These are phyloP conservation scores for Pantala flavescens DNA, from an alignment of 1,140 invertebrate species.

Conservation along the genomic window DNA sequence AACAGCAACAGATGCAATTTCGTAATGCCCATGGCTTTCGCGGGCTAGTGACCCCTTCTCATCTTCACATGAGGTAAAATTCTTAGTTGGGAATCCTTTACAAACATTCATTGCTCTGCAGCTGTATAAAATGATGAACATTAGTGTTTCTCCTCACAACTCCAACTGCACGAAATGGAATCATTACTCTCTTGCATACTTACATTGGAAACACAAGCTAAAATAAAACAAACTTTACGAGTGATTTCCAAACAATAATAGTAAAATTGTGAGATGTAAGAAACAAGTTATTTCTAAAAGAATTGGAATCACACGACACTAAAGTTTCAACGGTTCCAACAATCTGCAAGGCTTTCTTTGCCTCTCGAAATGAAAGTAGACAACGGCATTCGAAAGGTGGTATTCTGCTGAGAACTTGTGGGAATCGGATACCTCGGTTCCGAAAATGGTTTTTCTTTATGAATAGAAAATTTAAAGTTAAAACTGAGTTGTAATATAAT, in stretches of 20 bases:
- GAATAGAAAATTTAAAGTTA: neutral
- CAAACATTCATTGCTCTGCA: neutral
- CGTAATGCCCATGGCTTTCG: neutral
- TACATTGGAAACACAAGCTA: neutral
- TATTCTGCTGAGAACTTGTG: neutral
- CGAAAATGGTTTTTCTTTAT: neutral
- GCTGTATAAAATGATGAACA: neutral
- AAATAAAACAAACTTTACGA: neutral
- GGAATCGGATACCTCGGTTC: neutral
- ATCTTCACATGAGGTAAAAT: neutral
- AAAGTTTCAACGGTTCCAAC: neutral
- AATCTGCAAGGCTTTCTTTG: neutral
- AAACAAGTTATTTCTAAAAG: neutral
- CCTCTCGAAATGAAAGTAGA: neutral
- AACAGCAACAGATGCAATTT: neutral
- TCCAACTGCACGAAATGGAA: neutral
- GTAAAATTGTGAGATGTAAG: neutral
- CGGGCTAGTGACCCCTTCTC: neutral
- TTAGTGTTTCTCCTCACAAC: neutral
- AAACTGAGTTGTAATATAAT: neutral
- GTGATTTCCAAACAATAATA: neutral
- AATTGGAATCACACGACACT: neutral
- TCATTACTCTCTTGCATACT: neutral
- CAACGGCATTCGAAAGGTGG: neutral
- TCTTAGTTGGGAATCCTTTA: neutral